Evolutionary conservation across 1,140 invertebrate species (phyloP).

Genomic region (Pseudoatta argentina): DNA sequence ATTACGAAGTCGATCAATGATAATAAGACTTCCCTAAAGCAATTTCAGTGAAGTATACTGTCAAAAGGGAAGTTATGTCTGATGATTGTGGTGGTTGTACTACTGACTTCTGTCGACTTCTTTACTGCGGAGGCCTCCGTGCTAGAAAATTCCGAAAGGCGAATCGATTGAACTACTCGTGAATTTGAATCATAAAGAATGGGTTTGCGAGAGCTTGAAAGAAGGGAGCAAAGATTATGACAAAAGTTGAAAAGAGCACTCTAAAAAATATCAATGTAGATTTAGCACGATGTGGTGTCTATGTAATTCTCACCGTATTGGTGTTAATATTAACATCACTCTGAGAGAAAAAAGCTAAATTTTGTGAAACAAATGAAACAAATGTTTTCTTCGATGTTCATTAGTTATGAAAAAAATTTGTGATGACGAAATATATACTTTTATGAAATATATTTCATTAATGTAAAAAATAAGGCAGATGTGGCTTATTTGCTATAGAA

Average conservation of each 20-base stretch:
- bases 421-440: too few species aligned
- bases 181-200: constrained; percentile 34
- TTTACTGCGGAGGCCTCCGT: constrained; percentile 9
- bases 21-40: neutral
- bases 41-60: neutral
- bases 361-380: too few species aligned
- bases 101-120: constrained; percentile 74
- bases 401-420: too few species aligned
- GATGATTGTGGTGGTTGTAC: constrained; percentile 76
- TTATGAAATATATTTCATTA: too few species aligned
- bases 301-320: too few species aligned
- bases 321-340: too few species aligned
- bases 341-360: too few species aligned
- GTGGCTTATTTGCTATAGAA: too few species aligned
- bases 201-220: constrained; percentile 28
- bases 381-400: too few species aligned
- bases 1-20: neutral
- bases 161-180: constrained; percentile 12
- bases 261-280: too few species aligned
- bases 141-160: constrained; percentile 15
- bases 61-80: constrained; percentile 64
- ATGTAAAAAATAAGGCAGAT: too few species aligned
- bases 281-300: too few species aligned
- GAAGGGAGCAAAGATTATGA: constrained; percentile 27
- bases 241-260: neutral